Evolutionary conservation across 2,113 vertebrate species (phyloP), one percentile per base, ranked within the genome.

Genomic region (Chlorodrepanis virens): DNA sequence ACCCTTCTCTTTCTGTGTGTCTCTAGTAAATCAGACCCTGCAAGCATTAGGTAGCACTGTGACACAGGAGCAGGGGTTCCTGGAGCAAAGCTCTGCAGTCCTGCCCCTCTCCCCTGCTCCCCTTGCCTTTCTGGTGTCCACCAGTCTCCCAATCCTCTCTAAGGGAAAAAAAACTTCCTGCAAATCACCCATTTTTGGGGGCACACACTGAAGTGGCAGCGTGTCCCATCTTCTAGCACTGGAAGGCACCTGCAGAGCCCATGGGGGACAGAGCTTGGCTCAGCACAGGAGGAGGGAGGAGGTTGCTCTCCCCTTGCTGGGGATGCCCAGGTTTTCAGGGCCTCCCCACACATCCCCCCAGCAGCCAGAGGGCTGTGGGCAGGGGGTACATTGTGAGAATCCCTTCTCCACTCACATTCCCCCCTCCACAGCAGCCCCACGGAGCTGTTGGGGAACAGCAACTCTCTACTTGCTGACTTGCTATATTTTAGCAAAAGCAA

Each of bases 401-500:
- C 83, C 3, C 5, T 70, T 68, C 52, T 70, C 44, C 33, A 10
- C 39, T 64, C 70, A 2, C 18, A 15, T n/a, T n/a, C 63, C 21
- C 44, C 53, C 60, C 70, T 56, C 33, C 9, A 7, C 79, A 47
- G 3, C 71, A 81, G 75, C 87, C 50, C 29, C 5, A 50, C 17
- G 1, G 77, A 91, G 71, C 81, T 95, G 95, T 72, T 88, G 61
- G 68, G 93, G 83, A 53, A 80, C 93, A 94, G 78, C 84, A 91
- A 5, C 60, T 85, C 83, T 96, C 93, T 83, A 96, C 94, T 97
- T 97, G 95, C 96, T 93, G 95, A 97, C 97, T 98, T 98, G 98
- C 98, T 98, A 94, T 96, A 74, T 97, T 97, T 97, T 98, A 97
- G 98, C 98, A 98, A 98, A 98, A 98, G 94, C 54, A 57, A 92